These are phyloP conservation scores for Ursus arctos DNA, from an alignment of 2,113 vertebrate species.

Conservation along the genomic window DNA sequence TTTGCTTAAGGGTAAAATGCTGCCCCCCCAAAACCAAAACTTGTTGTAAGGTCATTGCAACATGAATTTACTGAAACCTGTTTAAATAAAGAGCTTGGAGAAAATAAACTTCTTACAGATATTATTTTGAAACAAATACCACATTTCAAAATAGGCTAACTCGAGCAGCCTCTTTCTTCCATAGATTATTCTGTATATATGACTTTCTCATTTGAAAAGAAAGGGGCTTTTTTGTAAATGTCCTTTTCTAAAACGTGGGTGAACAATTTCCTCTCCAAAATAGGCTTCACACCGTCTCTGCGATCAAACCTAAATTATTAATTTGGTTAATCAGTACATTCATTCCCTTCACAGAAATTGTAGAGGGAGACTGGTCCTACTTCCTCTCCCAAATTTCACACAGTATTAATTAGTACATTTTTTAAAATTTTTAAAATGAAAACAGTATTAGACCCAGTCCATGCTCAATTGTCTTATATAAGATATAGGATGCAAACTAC, in stretches of 20 bases:
- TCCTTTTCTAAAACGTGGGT: background rate
- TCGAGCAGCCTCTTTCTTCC: background rate
- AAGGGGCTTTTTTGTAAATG: background rate
- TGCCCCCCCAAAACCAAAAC: background rate
- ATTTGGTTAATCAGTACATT: slow-evolving; percentile 55
- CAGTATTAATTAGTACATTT: background rate
- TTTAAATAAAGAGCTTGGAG: background rate
- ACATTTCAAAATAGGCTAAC: background rate
- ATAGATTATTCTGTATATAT: background rate
- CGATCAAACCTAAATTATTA: slow-evolving; percentile 21
- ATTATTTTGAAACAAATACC: background rate
- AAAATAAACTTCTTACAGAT: background rate
- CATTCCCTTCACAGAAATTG: background rate
- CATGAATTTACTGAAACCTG: background rate
- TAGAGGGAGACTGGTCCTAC: background rate
- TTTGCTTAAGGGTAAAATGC: background rate
- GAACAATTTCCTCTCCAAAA: slow-evolving; percentile 31
- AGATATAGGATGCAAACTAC: background rate
- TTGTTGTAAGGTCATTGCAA: slow-evolving; percentile 4
- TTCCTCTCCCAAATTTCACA: background rate
- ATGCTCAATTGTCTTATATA: background rate
- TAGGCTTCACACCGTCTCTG: background rate
- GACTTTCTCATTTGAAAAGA: slow-evolving; percentile 21
- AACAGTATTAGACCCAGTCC: background rate
- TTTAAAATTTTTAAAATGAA: slow-evolving; percentile 17